phyloP scores from a whole-genome alignment of 2,113 vertebrate genomes.

The Mormoops blainvillei region DNA sequence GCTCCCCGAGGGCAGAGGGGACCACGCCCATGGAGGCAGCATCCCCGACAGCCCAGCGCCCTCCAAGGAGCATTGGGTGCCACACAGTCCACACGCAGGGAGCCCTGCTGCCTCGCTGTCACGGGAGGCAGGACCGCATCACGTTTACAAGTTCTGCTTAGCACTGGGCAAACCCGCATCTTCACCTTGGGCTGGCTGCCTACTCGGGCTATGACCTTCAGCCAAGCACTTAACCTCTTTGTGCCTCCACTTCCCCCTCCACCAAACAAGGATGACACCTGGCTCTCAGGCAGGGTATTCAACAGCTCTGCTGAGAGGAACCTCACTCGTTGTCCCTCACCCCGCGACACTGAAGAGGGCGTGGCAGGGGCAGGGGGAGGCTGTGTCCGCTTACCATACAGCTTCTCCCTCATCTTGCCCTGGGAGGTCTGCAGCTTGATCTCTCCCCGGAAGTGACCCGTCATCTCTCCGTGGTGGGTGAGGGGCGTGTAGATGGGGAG shows the following conservation, averaged over 20 bases:
- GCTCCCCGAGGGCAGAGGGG: not conserved
- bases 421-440: conserved; percentile 92
- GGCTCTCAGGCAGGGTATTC: not conserved
- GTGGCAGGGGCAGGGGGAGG: accelerated
- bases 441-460: conserved; percentile 87
- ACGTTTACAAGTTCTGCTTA: accelerated
- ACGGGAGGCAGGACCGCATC: not conserved
- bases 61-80: not conserved
- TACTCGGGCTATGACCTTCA: not conserved
- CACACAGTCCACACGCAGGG: accelerated
- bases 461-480: conserved; percentile 94
- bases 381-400: conserved; percentile 87
- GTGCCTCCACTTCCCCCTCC: not conserved
- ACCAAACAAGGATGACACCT: not conserved
- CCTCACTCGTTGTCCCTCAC: accelerated
- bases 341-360: accelerated
- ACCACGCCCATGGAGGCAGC: too few relatives aligned
- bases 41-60: not conserved
- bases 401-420: conserved; percentile 92
- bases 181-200: not conserved
- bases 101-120: accelerated
- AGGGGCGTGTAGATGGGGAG: conserved; percentile 86
- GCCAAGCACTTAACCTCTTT: not conserved
- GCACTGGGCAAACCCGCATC: not conserved
- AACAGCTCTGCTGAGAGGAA: not conserved